Percentiles rank a stretch among this genome's conserved stretches.
These are phyloP conservation scores for Alosa sapidissima DNA, from an alignment of 2,797 vertebrate genomes.

Conservation along the genomic window DNA sequence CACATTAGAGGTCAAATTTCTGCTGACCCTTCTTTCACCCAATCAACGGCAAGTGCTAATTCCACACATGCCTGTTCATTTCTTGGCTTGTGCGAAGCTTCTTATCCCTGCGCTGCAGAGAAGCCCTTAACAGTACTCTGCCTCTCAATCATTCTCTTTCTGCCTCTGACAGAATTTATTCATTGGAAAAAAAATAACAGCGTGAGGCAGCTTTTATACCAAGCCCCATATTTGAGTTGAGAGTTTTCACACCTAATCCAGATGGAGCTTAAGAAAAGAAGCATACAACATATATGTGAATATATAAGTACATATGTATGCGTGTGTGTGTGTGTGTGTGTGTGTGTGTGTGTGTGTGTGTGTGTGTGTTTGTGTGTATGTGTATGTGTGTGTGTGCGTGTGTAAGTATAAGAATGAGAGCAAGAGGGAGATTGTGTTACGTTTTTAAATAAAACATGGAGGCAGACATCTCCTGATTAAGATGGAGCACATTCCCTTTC, in stretches of 20 bases:
- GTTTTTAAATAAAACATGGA: constrained; percentile 37
- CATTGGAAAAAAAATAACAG: background rate
- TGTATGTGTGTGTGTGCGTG: background rate
- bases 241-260: background rate
- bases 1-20: background rate
- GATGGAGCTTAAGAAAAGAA: background rate
- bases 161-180: background rate
- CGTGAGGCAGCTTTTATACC: background rate
- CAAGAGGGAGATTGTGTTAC: too few species aligned
- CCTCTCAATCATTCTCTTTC: constrained; percentile 4
- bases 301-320: background rate
- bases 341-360: background rate
- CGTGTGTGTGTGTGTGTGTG: background rate
- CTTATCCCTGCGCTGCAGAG: background rate
- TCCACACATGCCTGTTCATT: background rate
- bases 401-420: too few species aligned
- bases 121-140: background rate
- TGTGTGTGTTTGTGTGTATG: background rate
- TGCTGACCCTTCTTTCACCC: background rate
- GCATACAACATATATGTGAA: background rate
- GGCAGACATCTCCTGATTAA: constrained; percentile 36
- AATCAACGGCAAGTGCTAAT: background rate
- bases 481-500: constrained; percentile 34
- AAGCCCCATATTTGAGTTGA: background rate
- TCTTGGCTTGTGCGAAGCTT: too few species aligned